A percentile compares a stretch with the other conserved stretches of the same genome.
Conservation (phyloP, 2,888 invertebrate genomes). For the Brenthis daphne region DNA sequence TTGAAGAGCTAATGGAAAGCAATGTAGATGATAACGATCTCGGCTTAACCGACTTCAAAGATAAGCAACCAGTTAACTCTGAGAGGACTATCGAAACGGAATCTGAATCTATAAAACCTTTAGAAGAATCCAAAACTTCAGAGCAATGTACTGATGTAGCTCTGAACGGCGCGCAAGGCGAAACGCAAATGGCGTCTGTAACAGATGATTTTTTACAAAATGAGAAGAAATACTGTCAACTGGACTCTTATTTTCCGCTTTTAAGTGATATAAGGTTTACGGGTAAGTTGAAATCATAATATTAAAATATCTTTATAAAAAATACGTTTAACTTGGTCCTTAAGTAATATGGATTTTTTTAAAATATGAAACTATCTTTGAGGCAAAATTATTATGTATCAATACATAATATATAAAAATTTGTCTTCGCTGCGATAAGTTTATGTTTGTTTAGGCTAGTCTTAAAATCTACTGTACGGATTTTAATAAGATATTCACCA, state of each 20-base stretch:
- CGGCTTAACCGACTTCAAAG: constrained; percentile 52
- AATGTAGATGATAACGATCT: constrained; percentile 72
- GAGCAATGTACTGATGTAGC: not conserved
- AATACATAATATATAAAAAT: no score
- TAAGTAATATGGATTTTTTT: not conserved
- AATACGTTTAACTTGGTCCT: not conserved
- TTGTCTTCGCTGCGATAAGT: no score
- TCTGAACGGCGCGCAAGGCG: constrained; percentile 38
- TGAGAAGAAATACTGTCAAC: constrained; percentile 74
- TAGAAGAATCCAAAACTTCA: constrained; percentile 6
- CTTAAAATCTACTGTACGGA: no score
- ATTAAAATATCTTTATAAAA: not conserved
- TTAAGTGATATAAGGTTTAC: constrained; percentile 76
- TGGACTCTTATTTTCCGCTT: constrained; percentile 64
- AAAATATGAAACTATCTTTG: no score
- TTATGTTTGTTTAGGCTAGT: no score
- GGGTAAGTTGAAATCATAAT: constrained; percentile 53
- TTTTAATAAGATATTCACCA: no score
- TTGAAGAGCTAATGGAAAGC: constrained; percentile 73
- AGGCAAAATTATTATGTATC: no score
- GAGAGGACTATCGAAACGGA: constrained; percentile 36
- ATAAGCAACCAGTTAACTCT: constrained; percentile 48
- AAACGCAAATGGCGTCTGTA: constrained; percentile 51
- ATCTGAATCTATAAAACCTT: constrained; percentile 25
- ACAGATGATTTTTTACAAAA: constrained; percentile 75